Base-by-base conservation (phyloP, 2,113 vertebrate genomes). In the Pluvianellus socialis region DNA sequence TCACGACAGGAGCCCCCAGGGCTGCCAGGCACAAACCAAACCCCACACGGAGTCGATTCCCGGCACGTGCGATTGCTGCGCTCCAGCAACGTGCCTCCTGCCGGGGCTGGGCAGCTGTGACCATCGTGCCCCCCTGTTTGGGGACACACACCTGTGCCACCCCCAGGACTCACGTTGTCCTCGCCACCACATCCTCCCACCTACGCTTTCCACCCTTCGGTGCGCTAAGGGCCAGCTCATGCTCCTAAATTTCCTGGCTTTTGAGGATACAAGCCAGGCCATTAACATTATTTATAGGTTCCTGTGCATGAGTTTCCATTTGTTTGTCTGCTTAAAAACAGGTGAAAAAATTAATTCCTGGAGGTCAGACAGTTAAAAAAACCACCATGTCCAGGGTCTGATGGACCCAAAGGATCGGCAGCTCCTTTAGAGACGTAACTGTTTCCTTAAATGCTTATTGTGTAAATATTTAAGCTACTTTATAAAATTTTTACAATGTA, bases 281-380 rank as follows among this genome's bases (percentile, higher is more conserved):
- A 94, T 97, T 97, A 96, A 95, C 93, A 91, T 95, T 97, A 97
- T 97, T 97, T 97, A 97, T 97, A 95, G 94, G 96, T 97, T 97
- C 97, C 96, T 97, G 97, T 96, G 95, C 87, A 91, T 40, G 89
- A 95, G 85, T 92, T 97, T 91, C 97, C 95, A 97, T 96, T 92
- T 97, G 92, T 97, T 97, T 97, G 94, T 61, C 96, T 92, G 93
- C 95, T 96, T 88, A 76, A 92, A 95, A 96, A 86, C 94, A 95
- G 84, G 94, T 91, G 77, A 79, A 91, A 89, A 79, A 80, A 66
- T 75, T 73, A 95, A 97, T 85, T 92, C 93, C 95, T 95, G 94
- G 87, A 96, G 95, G 84, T 91, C 91, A 91, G 80, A 75, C 80
- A 88, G 90, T 93, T 86, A 84, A 85, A 85, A 81, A 79, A 49